Evolutionary conservation across 2,888 invertebrate species (phyloP).

Genomic region (Hirtodrosophila cameraria): DNA sequence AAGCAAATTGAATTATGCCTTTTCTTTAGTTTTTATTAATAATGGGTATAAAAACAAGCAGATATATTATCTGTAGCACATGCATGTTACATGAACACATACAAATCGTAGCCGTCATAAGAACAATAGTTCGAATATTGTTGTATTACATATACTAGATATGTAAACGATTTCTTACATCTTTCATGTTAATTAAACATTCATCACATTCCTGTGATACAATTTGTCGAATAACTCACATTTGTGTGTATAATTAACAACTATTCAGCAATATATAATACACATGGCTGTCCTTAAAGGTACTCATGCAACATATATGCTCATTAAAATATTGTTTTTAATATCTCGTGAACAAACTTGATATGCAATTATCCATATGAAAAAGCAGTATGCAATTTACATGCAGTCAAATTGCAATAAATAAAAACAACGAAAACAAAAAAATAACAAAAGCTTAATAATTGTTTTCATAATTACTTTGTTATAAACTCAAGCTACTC

Average conservation of each 20-base stretch:
- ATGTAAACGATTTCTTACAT: constrained; percentile 1
- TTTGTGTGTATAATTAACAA: background rate
- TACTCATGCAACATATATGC: background rate
- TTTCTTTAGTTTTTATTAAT: too few species aligned
- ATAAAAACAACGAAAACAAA: constrained; percentile 8
- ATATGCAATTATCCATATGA: constrained; percentile 6
- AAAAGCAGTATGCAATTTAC: constrained; percentile 16
- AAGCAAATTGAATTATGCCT: too few species aligned
- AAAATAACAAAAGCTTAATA: constrained; percentile 28
- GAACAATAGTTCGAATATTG: background rate
- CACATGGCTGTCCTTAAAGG: background rate
- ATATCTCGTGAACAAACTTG: constrained; percentile 10
- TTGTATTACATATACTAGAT: background rate
- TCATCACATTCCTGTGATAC: constrained; percentile 12
- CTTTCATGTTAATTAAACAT: constrained; percentile 35
- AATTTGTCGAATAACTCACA: background rate
- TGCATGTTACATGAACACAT: background rate
- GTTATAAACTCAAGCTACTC: constrained; percentile 21
- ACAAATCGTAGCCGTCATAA: constrained; percentile 2
- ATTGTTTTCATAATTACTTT: constrained; percentile 48
- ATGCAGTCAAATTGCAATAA: constrained; percentile 14
- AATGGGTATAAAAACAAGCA: too few species aligned
- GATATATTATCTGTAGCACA: background rate
- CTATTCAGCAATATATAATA: background rate
- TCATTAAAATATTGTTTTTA: constrained; percentile 1